phyloP scores from a whole-genome alignment of 2,797 vertebrate genomes.

The Sandelia bainsii region DNA sequence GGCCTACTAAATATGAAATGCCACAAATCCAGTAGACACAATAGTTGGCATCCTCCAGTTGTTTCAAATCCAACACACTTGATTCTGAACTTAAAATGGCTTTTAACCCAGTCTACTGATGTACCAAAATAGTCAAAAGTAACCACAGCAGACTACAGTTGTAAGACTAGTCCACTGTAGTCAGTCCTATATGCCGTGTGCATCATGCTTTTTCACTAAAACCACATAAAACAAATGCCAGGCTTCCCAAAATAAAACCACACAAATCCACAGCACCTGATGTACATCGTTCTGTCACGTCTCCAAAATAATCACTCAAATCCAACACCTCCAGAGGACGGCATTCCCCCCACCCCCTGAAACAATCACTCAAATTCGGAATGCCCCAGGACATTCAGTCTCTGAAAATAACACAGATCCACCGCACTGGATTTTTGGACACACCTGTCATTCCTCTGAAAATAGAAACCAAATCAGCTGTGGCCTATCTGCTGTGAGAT shows the following conservation, averaged over 20 bases:
- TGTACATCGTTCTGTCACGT: not conserved
- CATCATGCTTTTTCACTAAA: constrained; percentile 8
- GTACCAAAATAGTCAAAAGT: constrained; percentile 1
- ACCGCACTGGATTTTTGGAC: constrained; percentile 25
- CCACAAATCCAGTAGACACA: constrained; percentile 33
- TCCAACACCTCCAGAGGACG: constrained; percentile 8
- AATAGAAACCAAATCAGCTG: constrained; percentile 35
- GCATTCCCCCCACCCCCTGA: constrained; percentile 40
- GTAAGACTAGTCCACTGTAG: constrained; percentile 25
- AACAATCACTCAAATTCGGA: constrained; percentile 38
- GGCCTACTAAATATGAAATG: constrained; percentile 25
- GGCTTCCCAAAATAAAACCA: constrained; percentile 33
- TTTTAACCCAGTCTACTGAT: not conserved
- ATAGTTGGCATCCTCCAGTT: constrained; percentile 3
- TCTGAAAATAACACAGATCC: constrained; percentile 56
- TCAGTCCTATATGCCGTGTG: constrained; percentile 2
- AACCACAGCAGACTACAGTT: not conserved
- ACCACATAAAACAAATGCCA: constrained; percentile 32
- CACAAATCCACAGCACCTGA: constrained; percentile 50
- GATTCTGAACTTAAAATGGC: constrained; percentile 8
- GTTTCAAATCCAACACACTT: constrained; percentile 26
- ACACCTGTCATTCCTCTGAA: constrained; percentile 21
- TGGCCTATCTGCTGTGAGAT: constrained; percentile 3
- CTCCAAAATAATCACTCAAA: constrained; percentile 45
- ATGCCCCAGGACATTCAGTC: constrained; percentile 17